phyloP scores from a whole-genome alignment of 2,113 vertebrate species.

The Sinocyclocheilus grahami region DNA sequence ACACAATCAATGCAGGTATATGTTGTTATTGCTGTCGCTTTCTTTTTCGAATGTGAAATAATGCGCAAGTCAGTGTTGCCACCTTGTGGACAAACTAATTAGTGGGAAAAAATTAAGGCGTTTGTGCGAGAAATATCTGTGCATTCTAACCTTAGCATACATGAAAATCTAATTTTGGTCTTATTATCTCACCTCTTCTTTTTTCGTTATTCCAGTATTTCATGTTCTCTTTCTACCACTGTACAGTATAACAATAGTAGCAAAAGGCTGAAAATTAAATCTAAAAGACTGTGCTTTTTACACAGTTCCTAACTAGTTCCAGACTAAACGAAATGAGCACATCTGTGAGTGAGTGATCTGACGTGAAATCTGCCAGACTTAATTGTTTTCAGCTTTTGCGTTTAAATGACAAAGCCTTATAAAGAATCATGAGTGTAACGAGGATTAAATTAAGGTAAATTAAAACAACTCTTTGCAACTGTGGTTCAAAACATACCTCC shows the following conservation, averaged over 20 bases:
- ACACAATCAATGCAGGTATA: not conserved
- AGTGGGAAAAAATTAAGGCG: not conserved
- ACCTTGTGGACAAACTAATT: not conserved
- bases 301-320: not conserved
- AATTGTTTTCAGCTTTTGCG: not conserved
- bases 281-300: not conserved
- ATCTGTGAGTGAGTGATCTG: not conserved
- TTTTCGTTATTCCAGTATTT: no score
- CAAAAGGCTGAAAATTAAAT: no score
- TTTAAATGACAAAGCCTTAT: not conserved
- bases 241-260: no score
- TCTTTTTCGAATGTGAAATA: not conserved
- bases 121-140: not conserved
- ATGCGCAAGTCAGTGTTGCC: no score
- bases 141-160: not conserved
- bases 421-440: conserved; percentile 5
- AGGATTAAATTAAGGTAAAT: conserved; percentile 32
- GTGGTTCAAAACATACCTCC: conserved; percentile 27
- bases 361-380: not conserved
- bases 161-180: no score
- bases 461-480: conserved; percentile 29
- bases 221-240: no score
- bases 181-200: no score
- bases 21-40: not conserved
- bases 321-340: not conserved